Percentiles rank a stretch among this genome's conserved stretches.
Evolutionary conservation across 2,113 vertebrate species (phyloP).

Genomic region (Rhynchomys soricoides): DNA sequence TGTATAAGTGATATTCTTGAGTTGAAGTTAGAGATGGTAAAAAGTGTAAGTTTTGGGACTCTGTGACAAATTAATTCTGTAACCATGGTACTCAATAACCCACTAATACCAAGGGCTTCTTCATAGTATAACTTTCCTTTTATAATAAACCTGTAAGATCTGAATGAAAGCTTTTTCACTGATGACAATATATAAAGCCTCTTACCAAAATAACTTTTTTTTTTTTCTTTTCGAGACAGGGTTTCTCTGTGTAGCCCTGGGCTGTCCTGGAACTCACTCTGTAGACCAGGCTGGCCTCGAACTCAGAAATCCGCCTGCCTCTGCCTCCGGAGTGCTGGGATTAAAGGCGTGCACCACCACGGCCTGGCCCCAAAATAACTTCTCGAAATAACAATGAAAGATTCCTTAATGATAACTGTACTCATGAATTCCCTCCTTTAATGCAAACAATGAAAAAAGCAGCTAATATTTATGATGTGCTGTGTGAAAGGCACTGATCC

Average conservation of each 20-base stretch:
- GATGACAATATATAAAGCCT: not conserved
- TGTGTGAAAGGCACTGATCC: conserved; percentile 67
- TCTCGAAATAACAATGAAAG: conserved; percentile 26
- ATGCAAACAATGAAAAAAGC: conserved; percentile 52
- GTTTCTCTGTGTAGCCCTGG: too few relatives aligned
- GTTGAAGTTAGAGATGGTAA: conserved; percentile 1
- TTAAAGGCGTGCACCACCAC: too few relatives aligned
- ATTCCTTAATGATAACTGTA: conserved; percentile 24
- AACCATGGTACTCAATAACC: not conserved
- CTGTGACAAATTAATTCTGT: conserved; percentile 22
- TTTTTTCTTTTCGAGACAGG: too few relatives aligned
- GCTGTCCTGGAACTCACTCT: too few relatives aligned
- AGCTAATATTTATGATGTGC: conserved; percentile 33
- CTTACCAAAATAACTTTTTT: too few relatives aligned
- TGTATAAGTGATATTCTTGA: conserved; percentile 38
- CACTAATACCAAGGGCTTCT: not conserved
- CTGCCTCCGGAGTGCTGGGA: too few relatives aligned
- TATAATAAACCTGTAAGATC: not conserved
- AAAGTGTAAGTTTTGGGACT: not conserved
- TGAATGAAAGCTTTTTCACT: conserved; percentile 49
- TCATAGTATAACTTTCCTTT: not conserved
- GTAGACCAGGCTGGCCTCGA: too few relatives aligned
- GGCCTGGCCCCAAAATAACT: too few relatives aligned
- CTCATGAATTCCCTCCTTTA: conserved; percentile 1
- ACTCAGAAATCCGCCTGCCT: too few relatives aligned